Evolutionary conservation across 2,113 vertebrate genomes (phyloP), one percentile per base, ranked within the genome.

Genomic region (Anoplopoma fimbria): DNA sequence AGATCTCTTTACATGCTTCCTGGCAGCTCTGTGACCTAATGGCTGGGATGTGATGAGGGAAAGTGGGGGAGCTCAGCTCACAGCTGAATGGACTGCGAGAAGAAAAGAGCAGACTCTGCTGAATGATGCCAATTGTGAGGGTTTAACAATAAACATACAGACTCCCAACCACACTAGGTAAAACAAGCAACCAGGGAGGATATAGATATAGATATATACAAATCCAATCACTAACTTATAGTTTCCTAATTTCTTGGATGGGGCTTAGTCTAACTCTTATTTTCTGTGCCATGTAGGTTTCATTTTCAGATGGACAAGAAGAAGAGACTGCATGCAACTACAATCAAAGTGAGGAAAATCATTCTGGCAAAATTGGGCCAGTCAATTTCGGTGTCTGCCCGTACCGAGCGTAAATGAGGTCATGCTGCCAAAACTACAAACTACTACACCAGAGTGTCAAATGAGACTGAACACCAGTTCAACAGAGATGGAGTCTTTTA

Each of bases 11-110:
- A 83, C 77, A 87, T 81, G 75, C 85, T 89, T 88, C 83, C 87
- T 82, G 71, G 85, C 90, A 91, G 88, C 85, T 89, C 81, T 88
- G 82, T 88, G 90, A 79, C 88, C 85, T 91, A 86, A 88, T 88
- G 91, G 87, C 78, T 90, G 65, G 36, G 62, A 75, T 81, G 83
- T 73, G 81, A 82, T 57, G 75, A 63, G 79, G 77, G 36, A 83
- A 77, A 79, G 73, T 63, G 69, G 84, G 75, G 40, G 29, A 75
- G 71, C 80, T 82, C 63, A 78, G 84, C 61, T 69, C 69, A 73
- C 72, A 81, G 81, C 74, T 73, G 72, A 88, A 82, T 82, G 64
- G 60, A 80, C 76, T 70, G 38, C n/a, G 33, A 65, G 65, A 55
- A 63, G 55, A 79, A 75, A 40, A 53, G 40, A 62, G 62, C 23